Conservation (phyloP, 2,888 invertebrate genomes). For the Anticlea derivata region DNA sequence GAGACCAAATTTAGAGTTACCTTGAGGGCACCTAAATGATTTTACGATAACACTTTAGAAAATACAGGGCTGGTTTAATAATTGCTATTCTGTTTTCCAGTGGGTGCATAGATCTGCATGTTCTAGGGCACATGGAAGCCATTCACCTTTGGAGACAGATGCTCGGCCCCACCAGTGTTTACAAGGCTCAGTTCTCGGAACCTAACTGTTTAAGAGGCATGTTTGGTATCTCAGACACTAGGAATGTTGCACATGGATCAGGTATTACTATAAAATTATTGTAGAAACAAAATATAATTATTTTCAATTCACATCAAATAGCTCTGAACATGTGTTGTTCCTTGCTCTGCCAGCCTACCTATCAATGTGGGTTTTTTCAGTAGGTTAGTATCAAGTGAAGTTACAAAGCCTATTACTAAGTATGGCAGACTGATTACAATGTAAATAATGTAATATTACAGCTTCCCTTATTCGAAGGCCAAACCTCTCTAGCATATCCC, state of each 20-base stretch:
- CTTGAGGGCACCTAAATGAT: constrained; percentile 7
- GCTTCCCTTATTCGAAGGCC: too few relatives aligned
- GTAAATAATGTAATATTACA: too few relatives aligned
- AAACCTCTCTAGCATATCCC: too few relatives aligned
- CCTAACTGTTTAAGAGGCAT: constrained; percentile 91
- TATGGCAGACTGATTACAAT: too few relatives aligned
- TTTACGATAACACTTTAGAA: too few relatives aligned
- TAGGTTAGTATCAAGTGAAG: too few relatives aligned
- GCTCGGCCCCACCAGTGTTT: constrained; percentile 96
- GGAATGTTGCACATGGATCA: constrained; percentile 97
- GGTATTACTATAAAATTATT: constrained; percentile 51
- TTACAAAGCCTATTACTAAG: too few relatives aligned
- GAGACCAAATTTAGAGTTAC: constrained; percentile 3
- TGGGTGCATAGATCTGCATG: constrained; percentile 92
- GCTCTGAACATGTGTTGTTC: too few relatives aligned
- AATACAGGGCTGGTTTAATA: background rate
- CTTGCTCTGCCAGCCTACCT: too few relatives aligned
- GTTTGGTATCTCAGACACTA: constrained; percentile 96
- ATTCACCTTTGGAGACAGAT: constrained; percentile 91
- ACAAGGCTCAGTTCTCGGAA: constrained; percentile 89
- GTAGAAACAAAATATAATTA: too few relatives aligned
- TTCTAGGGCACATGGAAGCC: constrained; percentile 90
- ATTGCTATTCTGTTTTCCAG: constrained; percentile 77
- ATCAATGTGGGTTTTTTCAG: too few relatives aligned
- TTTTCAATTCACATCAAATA: too few relatives aligned